phyloP scores from a whole-genome alignment of 2,888 invertebrate species.

The Agriopis aurantiaria region DNA sequence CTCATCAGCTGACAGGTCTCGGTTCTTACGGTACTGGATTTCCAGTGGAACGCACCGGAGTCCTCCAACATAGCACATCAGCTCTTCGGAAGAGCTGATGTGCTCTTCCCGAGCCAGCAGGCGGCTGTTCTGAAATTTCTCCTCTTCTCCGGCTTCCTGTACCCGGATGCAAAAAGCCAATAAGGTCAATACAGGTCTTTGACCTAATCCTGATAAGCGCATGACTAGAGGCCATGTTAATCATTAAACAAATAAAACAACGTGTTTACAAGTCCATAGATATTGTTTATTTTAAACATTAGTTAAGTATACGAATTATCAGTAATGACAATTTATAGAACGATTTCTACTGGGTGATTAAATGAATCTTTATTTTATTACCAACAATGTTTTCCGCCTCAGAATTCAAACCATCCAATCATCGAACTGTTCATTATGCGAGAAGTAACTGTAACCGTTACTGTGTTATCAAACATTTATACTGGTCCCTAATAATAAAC shows the following conservation, averaged over 20 bases:
- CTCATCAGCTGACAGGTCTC: too few relatives aligned
- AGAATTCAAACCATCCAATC: slow-evolving; percentile 14
- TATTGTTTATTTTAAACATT: slow-evolving; percentile 58
- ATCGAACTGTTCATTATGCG: not conserved
- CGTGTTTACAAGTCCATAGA: slow-evolving; percentile 47
- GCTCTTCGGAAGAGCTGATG: too few relatives aligned
- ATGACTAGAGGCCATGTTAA: slow-evolving; percentile 11
- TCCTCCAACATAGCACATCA: too few relatives aligned
- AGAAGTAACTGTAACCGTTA: not conserved
- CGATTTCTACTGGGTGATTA: slow-evolving; percentile 46
- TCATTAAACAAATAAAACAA: slow-evolving; percentile 38
- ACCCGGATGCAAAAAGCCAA: slow-evolving; percentile 9
- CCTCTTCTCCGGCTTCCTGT: not conserved
- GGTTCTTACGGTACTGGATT: too few relatives aligned
- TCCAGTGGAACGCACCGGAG: too few relatives aligned
- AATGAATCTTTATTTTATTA: slow-evolving; percentile 30
- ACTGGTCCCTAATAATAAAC: too few relatives aligned
- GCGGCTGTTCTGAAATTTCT: too few relatives aligned
- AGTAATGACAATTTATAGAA: slow-evolving; percentile 51
- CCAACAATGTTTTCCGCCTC: slow-evolving; percentile 17
- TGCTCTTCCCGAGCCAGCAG: too few relatives aligned
- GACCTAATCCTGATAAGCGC: slow-evolving; percentile 16
- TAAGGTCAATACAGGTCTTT: slow-evolving; percentile 13
- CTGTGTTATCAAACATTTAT: not conserved
- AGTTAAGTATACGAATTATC: slow-evolving; percentile 52